phyloP scores from a whole-genome alignment of 2,797 vertebrate genomes.

The Hirundo rustica region DNA sequence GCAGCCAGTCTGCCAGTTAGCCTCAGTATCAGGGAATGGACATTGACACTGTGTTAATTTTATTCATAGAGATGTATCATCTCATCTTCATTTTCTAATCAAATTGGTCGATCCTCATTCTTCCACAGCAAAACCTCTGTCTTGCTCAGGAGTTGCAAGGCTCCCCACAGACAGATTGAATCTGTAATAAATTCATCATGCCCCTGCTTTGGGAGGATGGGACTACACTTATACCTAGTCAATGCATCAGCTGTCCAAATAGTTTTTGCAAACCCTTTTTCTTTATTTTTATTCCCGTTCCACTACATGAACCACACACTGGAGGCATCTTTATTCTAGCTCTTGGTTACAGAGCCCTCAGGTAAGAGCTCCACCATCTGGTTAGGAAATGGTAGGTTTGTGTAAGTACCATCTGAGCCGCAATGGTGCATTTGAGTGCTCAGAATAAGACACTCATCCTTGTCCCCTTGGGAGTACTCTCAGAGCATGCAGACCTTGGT shows the following conservation, averaged over 20 bases:
- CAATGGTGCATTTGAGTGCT: background rate
- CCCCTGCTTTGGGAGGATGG: background rate
- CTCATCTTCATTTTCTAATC: background rate
- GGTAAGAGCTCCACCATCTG: conserved; percentile 49
- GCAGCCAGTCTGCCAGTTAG: background rate
- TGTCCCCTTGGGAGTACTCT: background rate
- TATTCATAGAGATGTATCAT: background rate
- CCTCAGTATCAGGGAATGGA: background rate
- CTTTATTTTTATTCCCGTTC: background rate
- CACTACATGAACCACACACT: background rate
- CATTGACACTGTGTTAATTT: background rate
- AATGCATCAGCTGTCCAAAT: background rate
- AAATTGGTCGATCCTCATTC: background rate
- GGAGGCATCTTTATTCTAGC: background rate
- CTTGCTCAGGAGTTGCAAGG: background rate
- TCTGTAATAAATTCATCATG: background rate
- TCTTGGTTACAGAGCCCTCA: background rate
- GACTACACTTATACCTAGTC: background rate
- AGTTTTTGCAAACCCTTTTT: background rate
- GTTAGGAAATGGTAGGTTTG: background rate
- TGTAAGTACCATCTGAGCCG: background rate
- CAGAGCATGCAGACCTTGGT: background rate
- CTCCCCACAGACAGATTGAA: background rate
- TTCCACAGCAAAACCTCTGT: background rate
- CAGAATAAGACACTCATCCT: background rate